Evolutionary conservation across 1,140 invertebrate genomes (phyloP).

Genomic region (Lanistes nyassanus): DNA sequence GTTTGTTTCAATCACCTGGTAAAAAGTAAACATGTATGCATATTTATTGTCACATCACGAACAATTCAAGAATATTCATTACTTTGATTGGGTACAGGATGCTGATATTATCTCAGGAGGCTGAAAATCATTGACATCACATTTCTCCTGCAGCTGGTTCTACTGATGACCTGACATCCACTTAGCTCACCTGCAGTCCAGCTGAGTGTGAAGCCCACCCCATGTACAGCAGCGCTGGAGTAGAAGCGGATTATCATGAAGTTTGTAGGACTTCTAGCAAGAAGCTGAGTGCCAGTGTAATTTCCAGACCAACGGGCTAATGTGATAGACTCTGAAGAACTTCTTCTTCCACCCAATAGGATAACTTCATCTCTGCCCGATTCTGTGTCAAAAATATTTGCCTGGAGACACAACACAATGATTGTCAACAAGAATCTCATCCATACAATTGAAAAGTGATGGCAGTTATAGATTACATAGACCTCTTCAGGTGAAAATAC

Average conservation of each 20-base stretch:
- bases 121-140: not conserved
- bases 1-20: not conserved
- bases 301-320: slow-evolving; percentile 91
- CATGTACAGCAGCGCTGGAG: slow-evolving; percentile 75
- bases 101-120: not conserved
- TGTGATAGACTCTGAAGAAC: slow-evolving; percentile 92
- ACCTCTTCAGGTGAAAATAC: not conserved
- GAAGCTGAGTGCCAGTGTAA: slow-evolving; percentile 79
- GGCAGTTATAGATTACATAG: slow-evolving; percentile 14
- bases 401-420: slow-evolving; percentile 71
- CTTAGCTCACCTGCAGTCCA: slow-evolving; percentile 18
- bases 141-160: not conserved
- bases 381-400: slow-evolving; percentile 97
- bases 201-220: slow-evolving; percentile 28
- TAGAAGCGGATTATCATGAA: slow-evolving; percentile 98
- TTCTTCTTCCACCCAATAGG: slow-evolving; percentile 91
- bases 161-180: not conserved
- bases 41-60: too few species aligned
- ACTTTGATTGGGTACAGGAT: not conserved
- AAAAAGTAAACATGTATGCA: not conserved
- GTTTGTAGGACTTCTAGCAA: slow-evolving; percentile 91
- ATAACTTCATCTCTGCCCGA: slow-evolving; percentile 96
- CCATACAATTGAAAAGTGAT: not conserved
- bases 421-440: not conserved
- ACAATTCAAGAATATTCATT: not conserved